Evolutionary conservation across 1,140 invertebrate genomes (phyloP).

Genomic region (Lordiphosa stackelbergi): DNA sequence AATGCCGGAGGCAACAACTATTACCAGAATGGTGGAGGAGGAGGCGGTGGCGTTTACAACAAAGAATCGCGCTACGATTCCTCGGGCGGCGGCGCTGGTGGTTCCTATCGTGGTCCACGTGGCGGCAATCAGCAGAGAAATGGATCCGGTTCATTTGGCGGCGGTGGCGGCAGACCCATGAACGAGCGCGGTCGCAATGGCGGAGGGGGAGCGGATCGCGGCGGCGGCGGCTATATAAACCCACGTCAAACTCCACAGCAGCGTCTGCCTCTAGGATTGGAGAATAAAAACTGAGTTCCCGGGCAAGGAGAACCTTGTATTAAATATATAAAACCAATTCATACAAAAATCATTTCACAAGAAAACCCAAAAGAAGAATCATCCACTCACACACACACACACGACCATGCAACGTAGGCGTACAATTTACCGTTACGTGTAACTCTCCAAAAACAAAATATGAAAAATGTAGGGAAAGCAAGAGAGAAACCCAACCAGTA

Average conservation of each 20-base stretch:
- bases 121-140: constrained; percentile 59
- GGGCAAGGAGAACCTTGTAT: constrained; percentile 39
- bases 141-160: constrained; percentile 49
- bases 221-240: constrained; percentile 60
- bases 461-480: constrained; percentile 16
- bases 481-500: constrained; percentile 18
- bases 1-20: constrained; percentile 38
- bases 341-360: constrained; percentile 14
- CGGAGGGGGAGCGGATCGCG: constrained; percentile 27
- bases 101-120: constrained; percentile 57
- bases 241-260: constrained; percentile 62
- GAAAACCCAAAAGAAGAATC: constrained; percentile 3
- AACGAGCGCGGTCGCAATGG: constrained; percentile 55
- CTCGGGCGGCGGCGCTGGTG: constrained; percentile 36
- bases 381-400: constrained; percentile 19
- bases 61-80: constrained; percentile 68
- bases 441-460: constrained; percentile 41
- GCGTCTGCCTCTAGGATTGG: constrained; percentile 63
- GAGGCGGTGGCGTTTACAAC: constrained; percentile 44
- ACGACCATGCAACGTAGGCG: constrained; percentile 50
- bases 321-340: constrained; percentile 26
- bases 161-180: constrained; percentile 46
- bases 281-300: constrained; percentile 72
- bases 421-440: constrained; percentile 61
- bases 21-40: constrained; percentile 53